phyloP scores from a whole-genome alignment of 2,797 vertebrate genomes.

The Nothura maculosa region DNA sequence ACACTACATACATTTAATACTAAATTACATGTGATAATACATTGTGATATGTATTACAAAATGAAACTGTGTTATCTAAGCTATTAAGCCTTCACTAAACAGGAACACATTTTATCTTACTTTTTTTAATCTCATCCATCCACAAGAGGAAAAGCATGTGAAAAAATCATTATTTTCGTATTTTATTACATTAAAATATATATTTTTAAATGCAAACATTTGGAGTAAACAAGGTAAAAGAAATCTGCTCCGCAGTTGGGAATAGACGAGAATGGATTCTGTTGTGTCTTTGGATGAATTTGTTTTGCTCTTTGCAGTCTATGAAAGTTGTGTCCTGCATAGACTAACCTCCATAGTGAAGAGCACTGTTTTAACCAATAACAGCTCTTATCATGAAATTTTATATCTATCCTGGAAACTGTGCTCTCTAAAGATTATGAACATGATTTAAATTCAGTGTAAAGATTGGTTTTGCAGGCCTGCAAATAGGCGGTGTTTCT shows the following conservation, averaged over 20 bases:
- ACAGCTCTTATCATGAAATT: not conserved
- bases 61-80: not conserved
- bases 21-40: not conserved
- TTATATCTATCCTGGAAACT: conserved; percentile 6
- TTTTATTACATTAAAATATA: not conserved
- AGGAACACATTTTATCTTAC: not conserved
- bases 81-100: not conserved
- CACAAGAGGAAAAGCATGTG: not conserved
- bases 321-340: not conserved
- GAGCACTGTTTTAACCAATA: not conserved
- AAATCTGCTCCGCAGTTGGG: not conserved
- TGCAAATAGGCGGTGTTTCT: conserved; percentile 7
- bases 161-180: not conserved
- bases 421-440: conserved; percentile 4
- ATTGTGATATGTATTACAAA: not conserved
- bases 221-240: not conserved
- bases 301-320: not conserved
- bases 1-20: not conserved
- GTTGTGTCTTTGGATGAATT: not conserved
- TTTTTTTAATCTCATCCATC: not conserved
- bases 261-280: not conserved
- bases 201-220: not conserved
- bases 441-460: conserved; percentile 31
- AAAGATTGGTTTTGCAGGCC: conserved; percentile 7
- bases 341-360: not conserved